Evolutionary conservation across 2,797 vertebrate genomes (phyloP), one percentile per base, ranked within the genome.

Genomic region (Neomorphus geoffroyi): DNA sequence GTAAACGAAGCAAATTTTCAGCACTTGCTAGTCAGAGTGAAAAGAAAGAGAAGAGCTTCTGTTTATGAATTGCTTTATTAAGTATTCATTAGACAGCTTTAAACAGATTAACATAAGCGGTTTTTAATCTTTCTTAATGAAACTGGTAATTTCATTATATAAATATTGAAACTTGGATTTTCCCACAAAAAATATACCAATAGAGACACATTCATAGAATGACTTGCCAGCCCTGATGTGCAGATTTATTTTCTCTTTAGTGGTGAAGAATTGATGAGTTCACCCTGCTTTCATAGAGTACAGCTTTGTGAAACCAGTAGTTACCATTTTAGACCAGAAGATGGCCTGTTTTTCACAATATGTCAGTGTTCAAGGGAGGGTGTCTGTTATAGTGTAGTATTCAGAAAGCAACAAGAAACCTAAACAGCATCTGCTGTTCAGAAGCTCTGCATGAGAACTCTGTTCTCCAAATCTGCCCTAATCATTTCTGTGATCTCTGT

Each of bases 81-180:
- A 89, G 28, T 26, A 11, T 61, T 88, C 32, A 60, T 92, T 85
- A 64, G 60, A 41, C 33, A 89, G 39, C 53, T 89, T 92, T 93
- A 92, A 93, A 50, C 43, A 89, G 89, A 85, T 95, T 92, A 92
- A 66, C 19, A 10, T 92, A 85, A 94, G 23, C 46, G 53, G 60
- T 16, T 65, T 91, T 88, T 83, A 93, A 70, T 86, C 39, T 88
- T 91, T 83, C 80, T 85, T 94, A 88, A 80, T 86, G 39, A 88
- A 90, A 93, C 0, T 0, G n/a, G 56, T 94, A 35, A 58, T 77
- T 80, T 90, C 80, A 90, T 94, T 90, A 33, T 26, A 86, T 90
- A 88, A 77, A 48, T 57, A 86, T 48, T 90, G 60, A 43, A 66
- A 33, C 43, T 88, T 81, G 18, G 45, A 32, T 60, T 80, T 90